phyloP scores from a whole-genome alignment of 2,888 invertebrate genomes.

The Abrostola triplasia region DNA sequence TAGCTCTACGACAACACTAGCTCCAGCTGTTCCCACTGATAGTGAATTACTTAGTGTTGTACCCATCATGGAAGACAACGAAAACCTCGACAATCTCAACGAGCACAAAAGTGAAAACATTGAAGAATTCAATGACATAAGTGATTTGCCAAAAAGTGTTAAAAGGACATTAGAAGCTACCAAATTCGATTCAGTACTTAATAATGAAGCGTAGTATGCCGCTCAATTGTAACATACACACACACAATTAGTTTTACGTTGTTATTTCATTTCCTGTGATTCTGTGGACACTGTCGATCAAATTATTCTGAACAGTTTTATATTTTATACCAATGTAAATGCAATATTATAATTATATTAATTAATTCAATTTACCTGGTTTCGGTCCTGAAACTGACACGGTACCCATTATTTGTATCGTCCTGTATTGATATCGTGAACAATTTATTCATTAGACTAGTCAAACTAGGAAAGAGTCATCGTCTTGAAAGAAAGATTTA shows the following conservation, averaged over 20 bases:
- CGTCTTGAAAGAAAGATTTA: conserved; percentile 72
- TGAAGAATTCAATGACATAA: conserved; percentile 80
- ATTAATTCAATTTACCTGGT: conserved; percentile 33
- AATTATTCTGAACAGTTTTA: conserved; percentile 62
- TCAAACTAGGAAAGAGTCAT: conserved; percentile 83
- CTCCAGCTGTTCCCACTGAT: conserved; percentile 48
- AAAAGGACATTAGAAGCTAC: conserved; percentile 80
- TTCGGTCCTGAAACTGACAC: conserved; percentile 35
- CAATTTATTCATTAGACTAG: conserved; percentile 82
- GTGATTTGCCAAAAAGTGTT: conserved; percentile 84
- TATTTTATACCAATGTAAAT: conserved; percentile 63
- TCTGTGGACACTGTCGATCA: conserved; percentile 67
- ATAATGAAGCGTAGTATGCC: conserved; percentile 76
- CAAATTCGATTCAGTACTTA: conserved; percentile 74
- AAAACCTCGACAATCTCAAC: conserved; percentile 63
- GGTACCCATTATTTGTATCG: conserved; percentile 53
- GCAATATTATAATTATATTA: conserved; percentile 56
- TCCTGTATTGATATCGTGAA: conserved; percentile 56
- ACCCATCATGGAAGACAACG: conserved; percentile 72
- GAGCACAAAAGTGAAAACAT: conserved; percentile 72
- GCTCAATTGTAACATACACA: conserved; percentile 52
- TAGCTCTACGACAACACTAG: conserved; percentile 35
- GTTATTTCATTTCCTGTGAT: conserved; percentile 80
- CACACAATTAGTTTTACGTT: conserved; percentile 71
- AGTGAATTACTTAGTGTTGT: conserved; percentile 77